Percentiles rank a stretch among this genome's conserved stretches.
These are phyloP conservation scores for Hedychridium roseum DNA, from an alignment of 2,888 invertebrate genomes.

Conservation along the genomic window DNA sequence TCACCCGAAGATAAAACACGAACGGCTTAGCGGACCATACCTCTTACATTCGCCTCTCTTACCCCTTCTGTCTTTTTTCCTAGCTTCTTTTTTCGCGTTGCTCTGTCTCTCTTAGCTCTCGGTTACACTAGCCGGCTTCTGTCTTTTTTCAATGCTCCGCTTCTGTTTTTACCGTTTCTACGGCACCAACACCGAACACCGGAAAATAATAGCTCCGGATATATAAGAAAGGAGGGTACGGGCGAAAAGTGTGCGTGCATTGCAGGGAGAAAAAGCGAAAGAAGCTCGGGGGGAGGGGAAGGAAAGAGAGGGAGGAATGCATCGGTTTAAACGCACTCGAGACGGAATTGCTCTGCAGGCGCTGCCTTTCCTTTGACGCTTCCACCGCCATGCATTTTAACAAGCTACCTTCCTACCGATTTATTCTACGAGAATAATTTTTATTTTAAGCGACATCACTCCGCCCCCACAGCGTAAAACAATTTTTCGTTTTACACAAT, in stretches of 20 bases:
- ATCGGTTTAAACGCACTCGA: constrained; percentile 44
- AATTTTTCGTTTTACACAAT: no score
- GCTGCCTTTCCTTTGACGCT: constrained; percentile 43
- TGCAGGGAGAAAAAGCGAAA: constrained; percentile 14
- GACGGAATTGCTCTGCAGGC: constrained; percentile 42
- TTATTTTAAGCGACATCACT: constrained; percentile 7
- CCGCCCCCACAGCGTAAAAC: no score
- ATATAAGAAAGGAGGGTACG: not conserved
- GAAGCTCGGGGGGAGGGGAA: constrained; percentile 24
- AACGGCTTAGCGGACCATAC: constrained; percentile 38
- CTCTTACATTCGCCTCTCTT: constrained; percentile 20
- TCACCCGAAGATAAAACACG: constrained; percentile 52
- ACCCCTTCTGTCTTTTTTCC: constrained; percentile 12
- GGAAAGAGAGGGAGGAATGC: constrained; percentile 15
- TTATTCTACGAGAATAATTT: constrained; percentile 41
- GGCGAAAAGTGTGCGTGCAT: constrained; percentile 10
- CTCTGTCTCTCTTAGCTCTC: constrained; percentile 5
- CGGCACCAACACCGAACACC: constrained; percentile 41
- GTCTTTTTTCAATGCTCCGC: constrained; percentile 18
- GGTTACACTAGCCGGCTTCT: constrained; percentile 9
- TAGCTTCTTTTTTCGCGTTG: constrained; percentile 7
- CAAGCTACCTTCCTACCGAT: constrained; percentile 42
- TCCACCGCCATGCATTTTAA: constrained; percentile 45
- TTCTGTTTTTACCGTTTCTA: constrained; percentile 17
- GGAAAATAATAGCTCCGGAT: constrained; percentile 44